Percentiles rank a stretch among this genome's conserved stretches.
Evolutionary conservation across 2,113 vertebrate genomes (phyloP).

Genomic region (Bos javanicus): DNA sequence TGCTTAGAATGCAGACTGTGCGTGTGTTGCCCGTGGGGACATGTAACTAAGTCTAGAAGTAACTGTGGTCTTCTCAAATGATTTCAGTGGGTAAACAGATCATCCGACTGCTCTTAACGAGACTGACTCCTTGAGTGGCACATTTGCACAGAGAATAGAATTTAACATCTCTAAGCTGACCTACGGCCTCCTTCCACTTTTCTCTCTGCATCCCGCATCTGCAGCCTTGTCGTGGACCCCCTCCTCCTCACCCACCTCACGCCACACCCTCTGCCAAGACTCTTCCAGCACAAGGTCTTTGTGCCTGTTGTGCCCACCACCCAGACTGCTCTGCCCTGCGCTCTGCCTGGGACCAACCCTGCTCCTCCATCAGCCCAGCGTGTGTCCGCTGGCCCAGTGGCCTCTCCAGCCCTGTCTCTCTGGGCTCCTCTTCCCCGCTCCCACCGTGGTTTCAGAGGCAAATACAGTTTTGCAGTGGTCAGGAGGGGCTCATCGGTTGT

Average conservation of each 20-base stretch:
- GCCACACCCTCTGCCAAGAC: neutral
- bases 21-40: neutral
- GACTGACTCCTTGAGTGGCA: neutral
- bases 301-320: neutral
- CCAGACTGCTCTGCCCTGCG: neutral
- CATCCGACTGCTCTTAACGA: neutral
- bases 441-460: neutral
- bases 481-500: neutral
- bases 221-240: neutral
- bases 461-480: accelerated
- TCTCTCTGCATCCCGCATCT: neutral
- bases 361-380: neutral
- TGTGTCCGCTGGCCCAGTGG: neutral
- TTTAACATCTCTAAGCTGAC: neutral
- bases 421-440: neutral
- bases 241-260: neutral
- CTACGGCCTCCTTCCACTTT: no score
- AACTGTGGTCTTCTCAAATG: neutral
- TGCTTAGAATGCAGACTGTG: neutral
- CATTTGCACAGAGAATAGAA: neutral
- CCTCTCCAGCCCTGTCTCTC: neutral
- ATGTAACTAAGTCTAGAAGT: neutral
- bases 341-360: neutral
- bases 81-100: neutral
- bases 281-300: neutral